Evolutionary conservation across 1,140 invertebrate species (phyloP), one percentile per base, ranked within the genome.

Genomic region (Oscheius sp.): DNA sequence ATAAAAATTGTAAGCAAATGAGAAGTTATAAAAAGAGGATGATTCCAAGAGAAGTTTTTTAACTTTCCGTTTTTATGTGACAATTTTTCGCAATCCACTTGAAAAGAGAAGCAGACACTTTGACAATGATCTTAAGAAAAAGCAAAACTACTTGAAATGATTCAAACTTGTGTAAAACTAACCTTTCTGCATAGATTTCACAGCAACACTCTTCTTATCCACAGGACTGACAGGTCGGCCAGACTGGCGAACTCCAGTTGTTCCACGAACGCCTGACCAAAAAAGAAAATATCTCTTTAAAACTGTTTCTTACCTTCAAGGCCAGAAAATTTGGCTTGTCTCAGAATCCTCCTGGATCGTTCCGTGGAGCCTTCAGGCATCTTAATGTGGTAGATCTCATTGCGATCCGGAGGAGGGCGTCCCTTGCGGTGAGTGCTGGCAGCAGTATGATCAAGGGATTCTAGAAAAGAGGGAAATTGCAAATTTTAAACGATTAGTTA

Each of bases 331-430:
- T 73, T 38, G 13, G 46, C 62, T 35, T 65, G 32, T 45, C 32
- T 38, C 31, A 73, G 35, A 49, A 73, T 73, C 28, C 58, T 45
- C 2, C 62, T 28, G 13, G 70, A 36, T 38, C 49, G 36, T 10
- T 38, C 34, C 18, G 70, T 73, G 3, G 42, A 65, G 23, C 70
- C 70, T 3, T 45, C 52, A 3, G 70, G 70, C 70, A 73, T 73
- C 45, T 73, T 73, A 1, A 73, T 61, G n/a, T 73, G 70, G 18
- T 73, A 73, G 29, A 73, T 73, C 31, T 73, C 70, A 49, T 73
- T 61, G 26, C 70, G 20, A 66, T 73, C 70, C 31, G 70, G 70
- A 15, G 70, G 70, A 13, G 70, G 70, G 36, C 62, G 49, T 26
- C 70, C 70, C 34, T 61, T 65, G 28, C 70, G 36, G 20, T 73